Evolutionary conservation across 2,113 vertebrate species (phyloP).

Genomic region (Pseudopodoces humilis): DNA sequence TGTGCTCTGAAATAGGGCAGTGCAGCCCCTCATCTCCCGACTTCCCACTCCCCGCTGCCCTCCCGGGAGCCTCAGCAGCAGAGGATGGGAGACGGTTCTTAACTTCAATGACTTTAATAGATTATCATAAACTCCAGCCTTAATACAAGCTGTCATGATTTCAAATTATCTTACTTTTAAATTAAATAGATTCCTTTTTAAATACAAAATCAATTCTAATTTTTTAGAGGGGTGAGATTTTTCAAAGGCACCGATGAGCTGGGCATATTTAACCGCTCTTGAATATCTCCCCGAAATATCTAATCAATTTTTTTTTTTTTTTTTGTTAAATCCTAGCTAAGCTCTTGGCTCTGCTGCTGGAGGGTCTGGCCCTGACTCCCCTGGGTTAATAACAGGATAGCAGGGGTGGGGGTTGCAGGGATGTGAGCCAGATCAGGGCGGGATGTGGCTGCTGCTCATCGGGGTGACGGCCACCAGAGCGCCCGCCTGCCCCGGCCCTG

Average conservation of each 20-base stretch:
- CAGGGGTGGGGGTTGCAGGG: not conserved
- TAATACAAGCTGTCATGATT: conserved; percentile 60
- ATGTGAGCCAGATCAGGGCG: not conserved
- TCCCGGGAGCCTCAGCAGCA: not conserved
- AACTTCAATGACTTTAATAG: conserved; percentile 55
- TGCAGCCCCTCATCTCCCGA: fast-evolving
- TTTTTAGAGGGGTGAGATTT: conserved; percentile 60
- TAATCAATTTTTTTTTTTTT: not conserved
- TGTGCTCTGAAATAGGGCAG: not conserved
- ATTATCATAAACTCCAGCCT: conserved; percentile 56
- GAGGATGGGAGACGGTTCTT: not conserved
- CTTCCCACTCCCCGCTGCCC: not conserved
- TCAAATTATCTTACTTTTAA: conserved; percentile 65
- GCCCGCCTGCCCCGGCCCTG: not conserved
- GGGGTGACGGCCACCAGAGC: fast-evolving
- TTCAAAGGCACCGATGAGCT: conserved; percentile 44
- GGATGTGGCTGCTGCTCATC: not conserved
- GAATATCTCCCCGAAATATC: conserved; percentile 16
- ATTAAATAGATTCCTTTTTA: conserved; percentile 68
- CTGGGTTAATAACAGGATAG: not conserved
- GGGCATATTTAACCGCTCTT: conserved; percentile 35
- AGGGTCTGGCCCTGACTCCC: not conserved
- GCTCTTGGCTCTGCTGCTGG: not conserved
- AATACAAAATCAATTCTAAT: conserved; percentile 70
- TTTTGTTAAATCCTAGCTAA: not conserved